A percentile compares a stretch with the other conserved stretches of the same genome.
phyloP scores from a whole-genome alignment of 2,888 invertebrate species.

The Sinhomidia bicolor region DNA sequence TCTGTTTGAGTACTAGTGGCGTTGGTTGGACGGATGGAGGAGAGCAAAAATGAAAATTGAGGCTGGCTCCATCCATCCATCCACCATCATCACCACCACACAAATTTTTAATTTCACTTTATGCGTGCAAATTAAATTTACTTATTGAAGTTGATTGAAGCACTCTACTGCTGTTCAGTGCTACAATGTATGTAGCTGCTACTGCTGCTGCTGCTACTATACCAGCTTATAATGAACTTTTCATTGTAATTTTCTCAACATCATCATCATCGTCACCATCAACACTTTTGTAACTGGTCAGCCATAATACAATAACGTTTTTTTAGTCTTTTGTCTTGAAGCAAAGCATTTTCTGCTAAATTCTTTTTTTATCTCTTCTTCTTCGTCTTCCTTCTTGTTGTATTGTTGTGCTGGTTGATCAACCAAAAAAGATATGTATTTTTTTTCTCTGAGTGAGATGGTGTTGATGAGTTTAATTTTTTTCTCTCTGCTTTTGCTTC shows the following conservation, averaged over 20 bases:
- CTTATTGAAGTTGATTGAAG: conserved; percentile 73
- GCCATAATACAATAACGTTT: conserved; percentile 28
- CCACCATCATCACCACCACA: conserved; percentile 32
- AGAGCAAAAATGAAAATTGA: conserved; percentile 67
- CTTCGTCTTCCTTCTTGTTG: background rate
- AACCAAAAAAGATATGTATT: conserved; percentile 45
- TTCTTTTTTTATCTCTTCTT: background rate
- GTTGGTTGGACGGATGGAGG: conserved; percentile 14
- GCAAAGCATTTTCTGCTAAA: conserved; percentile 51
- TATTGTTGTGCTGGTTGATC: conserved; percentile 51
- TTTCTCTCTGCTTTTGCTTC: conserved; percentile 8
- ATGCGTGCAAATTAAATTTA: conserved; percentile 75
- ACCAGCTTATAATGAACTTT: conserved; percentile 68
- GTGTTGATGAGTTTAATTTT: conserved; percentile 59
- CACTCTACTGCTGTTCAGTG: background rate
- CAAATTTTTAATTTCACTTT: conserved; percentile 74
- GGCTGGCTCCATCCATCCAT: conserved; percentile 55
- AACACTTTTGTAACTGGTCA: conserved; percentile 50
- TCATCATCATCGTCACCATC: conserved; percentile 9
- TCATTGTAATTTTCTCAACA: conserved; percentile 59
- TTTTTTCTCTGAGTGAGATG: background rate
- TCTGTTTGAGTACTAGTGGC: conserved; percentile 25
- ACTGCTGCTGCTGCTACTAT: background rate
- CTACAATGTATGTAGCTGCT: too few relatives aligned
- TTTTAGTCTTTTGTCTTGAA: conserved; percentile 69